Conservation (phyloP, 1,140 invertebrate genomes). For the Anastatus disparis region DNA sequence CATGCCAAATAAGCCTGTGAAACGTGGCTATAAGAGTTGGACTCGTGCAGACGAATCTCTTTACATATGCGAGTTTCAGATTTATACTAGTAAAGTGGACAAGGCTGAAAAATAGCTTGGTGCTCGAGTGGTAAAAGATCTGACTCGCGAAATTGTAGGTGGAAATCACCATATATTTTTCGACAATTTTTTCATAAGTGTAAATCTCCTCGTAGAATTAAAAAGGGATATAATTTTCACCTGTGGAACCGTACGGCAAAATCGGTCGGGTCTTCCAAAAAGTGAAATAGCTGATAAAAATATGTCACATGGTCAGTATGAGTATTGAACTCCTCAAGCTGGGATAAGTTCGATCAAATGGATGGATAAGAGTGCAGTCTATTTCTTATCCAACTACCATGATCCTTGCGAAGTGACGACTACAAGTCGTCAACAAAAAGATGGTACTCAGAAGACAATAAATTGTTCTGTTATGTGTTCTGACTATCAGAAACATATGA, state of each 20-base stretch:
- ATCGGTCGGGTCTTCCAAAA: conserved; percentile 46
- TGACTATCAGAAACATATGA: conserved; percentile 52
- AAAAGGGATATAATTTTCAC: conserved; percentile 53
- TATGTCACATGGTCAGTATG: conserved; percentile 53
- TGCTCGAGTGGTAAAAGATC: conserved; percentile 53
- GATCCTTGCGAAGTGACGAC: conserved; percentile 41
- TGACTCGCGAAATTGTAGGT: conserved; percentile 49
- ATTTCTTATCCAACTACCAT: conserved; percentile 59
- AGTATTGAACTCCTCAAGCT: conserved; percentile 53
- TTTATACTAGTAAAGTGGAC: conserved; percentile 61
- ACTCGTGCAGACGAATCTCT: conserved; percentile 62
- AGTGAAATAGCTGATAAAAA: conserved; percentile 51
- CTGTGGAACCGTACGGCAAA: conserved; percentile 57
- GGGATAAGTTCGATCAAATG: conserved; percentile 57
- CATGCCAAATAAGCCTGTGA: conserved; percentile 62
- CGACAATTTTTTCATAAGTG: conserved; percentile 62
- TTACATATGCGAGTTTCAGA: conserved; percentile 60
- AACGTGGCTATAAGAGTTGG: no score
- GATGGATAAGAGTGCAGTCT: conserved; percentile 59
- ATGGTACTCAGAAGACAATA: conserved; percentile 42
- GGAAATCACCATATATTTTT: conserved; percentile 53
- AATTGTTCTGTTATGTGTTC: conserved; percentile 42
- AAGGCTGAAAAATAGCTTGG: conserved; percentile 53
- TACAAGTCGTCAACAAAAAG: conserved; percentile 46
- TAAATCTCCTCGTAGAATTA: conserved; percentile 54